Evolutionary conservation across 2,113 vertebrate species (phyloP).

Genomic region (Microtus montanus): DNA sequence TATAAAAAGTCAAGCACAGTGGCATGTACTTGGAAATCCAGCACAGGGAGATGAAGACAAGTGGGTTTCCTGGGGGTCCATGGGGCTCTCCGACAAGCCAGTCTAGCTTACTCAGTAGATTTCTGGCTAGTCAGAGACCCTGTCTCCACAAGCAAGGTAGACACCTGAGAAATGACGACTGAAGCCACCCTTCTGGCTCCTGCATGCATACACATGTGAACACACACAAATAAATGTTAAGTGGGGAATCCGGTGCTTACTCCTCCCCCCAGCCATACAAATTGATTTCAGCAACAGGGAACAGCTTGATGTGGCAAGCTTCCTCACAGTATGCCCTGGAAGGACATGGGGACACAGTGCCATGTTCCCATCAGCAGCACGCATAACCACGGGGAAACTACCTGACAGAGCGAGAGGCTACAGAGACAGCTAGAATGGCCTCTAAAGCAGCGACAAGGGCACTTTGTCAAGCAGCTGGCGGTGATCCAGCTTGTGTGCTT

Average conservation of each 20-base stretch:
- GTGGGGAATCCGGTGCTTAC: neutral
- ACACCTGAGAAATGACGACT: neutral
- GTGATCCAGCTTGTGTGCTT: neutral
- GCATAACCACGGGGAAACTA: neutral
- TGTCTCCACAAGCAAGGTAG: neutral
- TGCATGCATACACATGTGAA: neutral
- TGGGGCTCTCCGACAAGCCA: neutral
- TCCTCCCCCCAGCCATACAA: accelerated
- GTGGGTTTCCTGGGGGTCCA: too few relatives aligned
- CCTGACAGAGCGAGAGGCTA: neutral
- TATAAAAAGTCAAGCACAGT: neutral
- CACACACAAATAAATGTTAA: neutral
- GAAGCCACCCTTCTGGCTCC: neutral
- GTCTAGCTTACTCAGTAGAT: neutral
- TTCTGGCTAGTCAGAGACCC: neutral
- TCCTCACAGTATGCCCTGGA: neutral
- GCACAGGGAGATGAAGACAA: neutral
- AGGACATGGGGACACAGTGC: neutral
- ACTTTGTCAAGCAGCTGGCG: neutral
- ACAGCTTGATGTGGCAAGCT: neutral
- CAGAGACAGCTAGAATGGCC: neutral
- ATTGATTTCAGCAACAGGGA: neutral
- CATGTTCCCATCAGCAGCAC: neutral
- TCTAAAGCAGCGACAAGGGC: neutral
- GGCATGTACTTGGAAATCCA: neutral